A percentile compares a stretch with the other conserved stretches of the same genome.
phyloP scores from a whole-genome alignment of 2,888 invertebrate genomes.

The Drosophila antonietae region DNA sequence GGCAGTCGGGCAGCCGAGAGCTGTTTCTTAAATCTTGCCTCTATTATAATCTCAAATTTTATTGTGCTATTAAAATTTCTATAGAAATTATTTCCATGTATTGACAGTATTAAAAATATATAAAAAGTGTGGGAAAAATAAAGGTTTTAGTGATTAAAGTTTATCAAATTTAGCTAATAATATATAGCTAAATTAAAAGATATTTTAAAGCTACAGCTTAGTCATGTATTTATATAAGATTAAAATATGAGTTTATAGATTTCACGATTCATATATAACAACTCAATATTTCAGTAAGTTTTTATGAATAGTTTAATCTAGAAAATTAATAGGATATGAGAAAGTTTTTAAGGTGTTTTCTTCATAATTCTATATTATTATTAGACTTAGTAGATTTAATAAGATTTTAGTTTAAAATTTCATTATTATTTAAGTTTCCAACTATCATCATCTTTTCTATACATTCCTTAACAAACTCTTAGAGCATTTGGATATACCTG shows the following conservation, averaged over 20 bases:
- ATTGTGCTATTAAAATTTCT: background rate
- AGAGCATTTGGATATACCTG: too few species aligned
- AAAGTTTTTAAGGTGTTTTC: too few species aligned
- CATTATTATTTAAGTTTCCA: background rate
- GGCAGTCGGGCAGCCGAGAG: conserved; percentile 30
- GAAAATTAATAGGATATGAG: background rate
- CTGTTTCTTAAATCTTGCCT: conserved; percentile 12
- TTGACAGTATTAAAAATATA: background rate
- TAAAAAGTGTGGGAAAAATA: background rate
- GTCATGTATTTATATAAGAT: background rate
- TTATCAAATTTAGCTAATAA: background rate
- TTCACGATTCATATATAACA: background rate
- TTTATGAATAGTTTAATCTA: background rate
- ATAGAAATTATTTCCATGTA: conserved; percentile 8
- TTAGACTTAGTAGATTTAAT: too few species aligned
- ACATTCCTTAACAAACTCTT: too few species aligned
- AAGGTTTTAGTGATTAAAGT: background rate
- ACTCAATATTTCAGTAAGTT: background rate
- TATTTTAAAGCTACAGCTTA: too few species aligned
- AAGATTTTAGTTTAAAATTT: background rate
- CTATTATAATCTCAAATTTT: background rate
- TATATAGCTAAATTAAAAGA: background rate
- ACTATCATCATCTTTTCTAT: too few species aligned
- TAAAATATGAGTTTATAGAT: background rate
- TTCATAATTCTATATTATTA: background rate